Percentiles rank a stretch among this genome's conserved stretches.
Evolutionary conservation across 2,888 invertebrate species (phyloP).

Genomic region (Chymomyza caudatula): DNA sequence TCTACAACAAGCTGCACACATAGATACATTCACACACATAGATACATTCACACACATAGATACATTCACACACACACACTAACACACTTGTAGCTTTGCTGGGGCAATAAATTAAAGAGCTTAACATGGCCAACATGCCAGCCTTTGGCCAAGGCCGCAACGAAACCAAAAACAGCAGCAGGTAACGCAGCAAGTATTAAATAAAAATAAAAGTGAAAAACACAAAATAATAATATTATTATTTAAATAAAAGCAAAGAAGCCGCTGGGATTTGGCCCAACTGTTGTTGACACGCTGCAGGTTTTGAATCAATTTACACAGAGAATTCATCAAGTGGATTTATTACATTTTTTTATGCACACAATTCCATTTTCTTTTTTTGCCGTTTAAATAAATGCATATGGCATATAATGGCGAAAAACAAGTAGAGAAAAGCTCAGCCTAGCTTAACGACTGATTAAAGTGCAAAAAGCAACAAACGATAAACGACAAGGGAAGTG

Average conservation of each 20-base stretch:
- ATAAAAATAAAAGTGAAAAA: neutral
- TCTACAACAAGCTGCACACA: neutral
- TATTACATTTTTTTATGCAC: slow-evolving; percentile 34
- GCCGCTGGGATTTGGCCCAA: slow-evolving; percentile 13
- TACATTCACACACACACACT: neutral
- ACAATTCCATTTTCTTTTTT: neutral
- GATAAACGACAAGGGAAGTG: neutral
- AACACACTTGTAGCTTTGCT: neutral
- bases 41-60: neutral
- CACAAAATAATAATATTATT: slow-evolving; percentile 11
- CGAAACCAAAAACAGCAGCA: neutral
- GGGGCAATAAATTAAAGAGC: neutral
- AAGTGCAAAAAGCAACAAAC: slow-evolving; percentile 9
- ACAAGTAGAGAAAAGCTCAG: slow-evolving; percentile 9
- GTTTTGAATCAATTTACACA: slow-evolving; percentile 58
- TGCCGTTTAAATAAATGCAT: slow-evolving; percentile 37
- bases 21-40: neutral
- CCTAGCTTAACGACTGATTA: slow-evolving; percentile 36
- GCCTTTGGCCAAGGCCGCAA: neutral
- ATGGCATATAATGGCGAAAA: slow-evolving; percentile 23
- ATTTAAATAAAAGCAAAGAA: slow-evolving; percentile 46
- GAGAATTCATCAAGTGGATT: slow-evolving; percentile 47
- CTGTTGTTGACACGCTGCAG: neutral
- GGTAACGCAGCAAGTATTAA: neutral
- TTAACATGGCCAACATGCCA: neutral